Base-by-base conservation (phyloP, 2,797 vertebrate genomes). In the Balearica regulorum region DNA sequence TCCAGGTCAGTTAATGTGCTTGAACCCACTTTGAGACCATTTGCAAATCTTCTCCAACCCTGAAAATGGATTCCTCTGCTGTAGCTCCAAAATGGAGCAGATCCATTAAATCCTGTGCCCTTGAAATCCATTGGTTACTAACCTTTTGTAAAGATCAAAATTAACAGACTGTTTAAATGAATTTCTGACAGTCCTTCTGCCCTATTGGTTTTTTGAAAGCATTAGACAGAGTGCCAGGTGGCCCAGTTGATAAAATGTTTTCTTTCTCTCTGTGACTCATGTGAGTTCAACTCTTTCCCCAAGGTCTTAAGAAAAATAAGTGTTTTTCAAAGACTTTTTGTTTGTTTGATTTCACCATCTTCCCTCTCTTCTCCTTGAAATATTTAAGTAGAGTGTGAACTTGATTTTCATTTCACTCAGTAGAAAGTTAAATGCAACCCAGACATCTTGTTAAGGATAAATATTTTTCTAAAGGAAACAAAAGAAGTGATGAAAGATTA, bases 401-500 rank as follows among this genome's bases (percentile, higher is more conserved):
- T 92, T 85, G 89, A 81, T 91, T 92, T 96, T 96, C 76, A 25
- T 94, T 92, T 95, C 69, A 60, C 37, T 72, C 53, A 3, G 21
- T 69, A 87, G 92, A 87, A 96, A 90, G 82, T 85, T 93, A 82
- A 93, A 91, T 73, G 89, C 68, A 83, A 70, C 55, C 75, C 77
- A 92, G 65, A 69, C 31, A 0, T 83, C 69, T 86, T 87, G 86
- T 91, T 82, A 83, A 93, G 83, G 78, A 54, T 86, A 96, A 96
- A 91, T 93, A 94, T 96, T 97, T 95, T 94, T 93, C 94, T 92
- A 89, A 94, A 83, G 76, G 92, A 91, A 96, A 95, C 85, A 93
- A 92, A 96, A 95, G 92, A 92, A 70, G 90, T 69, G 87, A 57
- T 86, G 93, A 96, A 91, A 88, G 95, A 93, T 79, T n/a, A 92